Evolutionary conservation across 2,113 vertebrate species (phyloP).

Genomic region (Nycticorax nycticorax): DNA sequence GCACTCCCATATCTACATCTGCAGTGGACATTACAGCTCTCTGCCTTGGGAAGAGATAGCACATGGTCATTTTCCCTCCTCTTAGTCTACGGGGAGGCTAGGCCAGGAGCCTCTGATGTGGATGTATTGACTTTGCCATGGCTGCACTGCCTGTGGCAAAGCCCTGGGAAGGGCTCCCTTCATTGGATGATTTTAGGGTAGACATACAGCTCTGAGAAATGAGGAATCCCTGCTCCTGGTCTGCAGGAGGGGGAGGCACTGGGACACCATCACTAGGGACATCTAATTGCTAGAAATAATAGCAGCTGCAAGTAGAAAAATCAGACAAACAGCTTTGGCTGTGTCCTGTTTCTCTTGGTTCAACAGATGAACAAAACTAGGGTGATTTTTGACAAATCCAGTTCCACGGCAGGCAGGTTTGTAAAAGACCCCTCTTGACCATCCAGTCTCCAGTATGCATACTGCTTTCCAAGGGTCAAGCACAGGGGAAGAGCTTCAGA

Average conservation of each 20-base stretch:
- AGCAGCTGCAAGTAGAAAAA: not conserved
- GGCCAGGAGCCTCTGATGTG: not conserved
- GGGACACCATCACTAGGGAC: not conserved
- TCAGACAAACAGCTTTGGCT: not conserved
- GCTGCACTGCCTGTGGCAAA: not conserved
- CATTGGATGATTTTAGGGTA: not conserved
- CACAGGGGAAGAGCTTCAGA: not conserved
- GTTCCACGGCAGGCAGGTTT: not conserved
- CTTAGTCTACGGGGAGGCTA: not conserved
- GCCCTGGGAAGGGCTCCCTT: not conserved
- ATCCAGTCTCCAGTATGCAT: not conserved
- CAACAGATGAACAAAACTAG: not conserved
- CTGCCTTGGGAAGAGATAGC: not conserved
- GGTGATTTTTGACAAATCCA: not conserved
- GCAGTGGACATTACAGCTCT: not conserved
- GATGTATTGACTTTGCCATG: not conserved
- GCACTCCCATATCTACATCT: not conserved
- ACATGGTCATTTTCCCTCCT: not conserved
- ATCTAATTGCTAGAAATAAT: not conserved
- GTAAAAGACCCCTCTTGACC: not conserved
- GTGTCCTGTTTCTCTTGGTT: not conserved
- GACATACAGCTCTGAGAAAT: not conserved
- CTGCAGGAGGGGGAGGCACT: not conserved
- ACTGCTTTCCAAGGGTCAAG: not conserved
- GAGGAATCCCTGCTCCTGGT: not conserved